These are phyloP conservation scores for Proisotoma minuta DNA, from an alignment of 2,888 invertebrate species.

Conservation along the genomic window DNA sequence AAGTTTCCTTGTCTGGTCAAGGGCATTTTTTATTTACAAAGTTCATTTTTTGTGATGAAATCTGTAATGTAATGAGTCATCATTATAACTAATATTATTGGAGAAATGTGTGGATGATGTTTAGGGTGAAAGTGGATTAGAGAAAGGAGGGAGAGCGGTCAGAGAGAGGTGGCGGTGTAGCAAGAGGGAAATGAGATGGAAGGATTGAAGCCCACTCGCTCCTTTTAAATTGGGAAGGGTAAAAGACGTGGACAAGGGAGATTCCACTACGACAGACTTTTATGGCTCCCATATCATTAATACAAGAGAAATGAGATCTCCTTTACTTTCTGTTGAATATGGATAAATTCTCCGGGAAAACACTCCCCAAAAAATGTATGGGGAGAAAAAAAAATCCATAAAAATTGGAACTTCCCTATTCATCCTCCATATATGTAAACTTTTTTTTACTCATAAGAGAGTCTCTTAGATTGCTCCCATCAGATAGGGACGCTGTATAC, in stretches of 20 bases:
- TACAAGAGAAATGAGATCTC: constrained; percentile 40
- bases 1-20: too few relatives aligned
- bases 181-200: constrained; percentile 35
- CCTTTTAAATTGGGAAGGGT: constrained; percentile 28
- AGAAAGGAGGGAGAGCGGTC: constrained; percentile 12
- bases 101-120: background rate
- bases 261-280: constrained; percentile 35
- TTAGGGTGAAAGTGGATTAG: constrained; percentile 15
- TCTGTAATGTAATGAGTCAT: background rate
- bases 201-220: constrained; percentile 31
- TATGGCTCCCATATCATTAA: constrained; percentile 41
- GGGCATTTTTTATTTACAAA: too few relatives aligned
- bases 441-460: constrained; percentile 11
- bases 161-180: constrained; percentile 9
- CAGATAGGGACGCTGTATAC: constrained; percentile 2
- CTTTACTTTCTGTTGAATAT: constrained; percentile 35
- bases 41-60: too few relatives aligned
- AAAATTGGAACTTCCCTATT: constrained; percentile 20
- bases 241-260: constrained; percentile 42
- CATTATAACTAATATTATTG: background rate
- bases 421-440: constrained; percentile 13
- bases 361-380: background rate
- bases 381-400: constrained; percentile 38
- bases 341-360: constrained; percentile 42
- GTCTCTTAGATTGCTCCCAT: constrained; percentile 7